Evolutionary conservation across 2,797 vertebrate genomes (phyloP), one percentile per base, ranked within the genome.

Genomic region (Sylvia borin): DNA sequence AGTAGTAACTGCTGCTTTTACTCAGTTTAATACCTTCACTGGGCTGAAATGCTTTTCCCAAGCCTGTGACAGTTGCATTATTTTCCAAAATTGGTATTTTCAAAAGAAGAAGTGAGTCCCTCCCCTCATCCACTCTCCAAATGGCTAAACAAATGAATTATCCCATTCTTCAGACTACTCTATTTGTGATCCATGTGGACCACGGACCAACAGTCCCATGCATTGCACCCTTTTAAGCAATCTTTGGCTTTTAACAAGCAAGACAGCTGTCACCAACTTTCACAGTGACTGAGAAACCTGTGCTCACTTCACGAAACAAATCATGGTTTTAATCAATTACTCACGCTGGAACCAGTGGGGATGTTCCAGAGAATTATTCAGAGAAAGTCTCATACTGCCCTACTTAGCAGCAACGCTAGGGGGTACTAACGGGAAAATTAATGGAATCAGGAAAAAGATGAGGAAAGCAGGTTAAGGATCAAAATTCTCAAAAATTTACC

Each of bases 391-490:
- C 42, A 42, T 8, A 83, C 66, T 72, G 92, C 34, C 64, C 83
- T 94, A 93, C 92, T 79, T 42, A 45, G 11, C 71, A 82, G 64
- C 36, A 86, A 96, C 92, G 61, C 93, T 93, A 95, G 93, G 93
- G 96, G 94, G 94, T 91, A 95, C 81, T 90, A 91, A 64, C 0
- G 5, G 68, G 68, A 95, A 94, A 92, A 88, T 38, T 43, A 87
- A 55, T 6, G 27, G 43, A 47, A 85, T 16, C 1, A 0, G 13
- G 42, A 54, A 83, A 60, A 71, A n/a, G 8, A 72, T 67, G 26
- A 38, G 8, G 48, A 71, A 92, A 81, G 47, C 11, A 50, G 58
- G 42, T 40, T 72, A 81, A 70, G n/a, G 47, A 73, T 24, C 43
- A 76, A 87, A 94, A 74, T 8, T 48, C 18, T 54, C 15, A 64